These are phyloP conservation scores for Ceriagrion tenellum DNA, from an alignment of 2,888 invertebrate genomes.

Conservation along the genomic window DNA sequence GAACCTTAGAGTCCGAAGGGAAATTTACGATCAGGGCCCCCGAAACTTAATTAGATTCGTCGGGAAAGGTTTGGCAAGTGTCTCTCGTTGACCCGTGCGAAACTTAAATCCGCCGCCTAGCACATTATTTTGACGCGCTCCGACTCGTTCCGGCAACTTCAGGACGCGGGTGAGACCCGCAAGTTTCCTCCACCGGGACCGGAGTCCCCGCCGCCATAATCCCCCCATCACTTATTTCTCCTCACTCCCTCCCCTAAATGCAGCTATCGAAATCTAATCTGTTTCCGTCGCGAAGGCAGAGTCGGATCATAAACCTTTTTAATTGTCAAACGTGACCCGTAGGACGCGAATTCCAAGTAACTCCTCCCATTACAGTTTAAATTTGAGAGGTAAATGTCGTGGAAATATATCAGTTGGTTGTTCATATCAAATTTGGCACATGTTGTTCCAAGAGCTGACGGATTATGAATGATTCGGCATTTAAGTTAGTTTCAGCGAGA, in stretches of 20 bases:
- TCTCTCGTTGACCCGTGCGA: neutral
- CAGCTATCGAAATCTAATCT: constrained; percentile 1
- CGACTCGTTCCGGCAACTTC: neutral
- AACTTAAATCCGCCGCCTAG: neutral
- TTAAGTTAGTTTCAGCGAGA: too few relatives aligned
- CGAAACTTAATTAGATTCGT: neutral
- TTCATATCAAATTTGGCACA: too few relatives aligned
- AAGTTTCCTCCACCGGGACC: neutral
- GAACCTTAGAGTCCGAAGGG: neutral
- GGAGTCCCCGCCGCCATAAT: neutral
- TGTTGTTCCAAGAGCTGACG: too few relatives aligned
- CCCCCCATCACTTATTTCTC: neutral
- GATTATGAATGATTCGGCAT: too few relatives aligned
- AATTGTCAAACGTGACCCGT: neutral
- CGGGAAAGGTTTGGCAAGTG: neutral
- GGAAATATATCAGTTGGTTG: too few relatives aligned
- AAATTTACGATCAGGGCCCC: neutral
- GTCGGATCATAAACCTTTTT: neutral
- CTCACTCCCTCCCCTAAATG: neutral
- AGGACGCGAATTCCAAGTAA: neutral
- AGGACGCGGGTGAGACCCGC: neutral
- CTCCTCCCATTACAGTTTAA: too few relatives aligned
- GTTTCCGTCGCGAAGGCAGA: neutral
- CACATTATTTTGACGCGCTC: neutral
- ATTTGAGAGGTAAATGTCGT: too few relatives aligned